Conservation (phyloP, 2,113 vertebrate species). For the Plotosus lineatus region DNA sequence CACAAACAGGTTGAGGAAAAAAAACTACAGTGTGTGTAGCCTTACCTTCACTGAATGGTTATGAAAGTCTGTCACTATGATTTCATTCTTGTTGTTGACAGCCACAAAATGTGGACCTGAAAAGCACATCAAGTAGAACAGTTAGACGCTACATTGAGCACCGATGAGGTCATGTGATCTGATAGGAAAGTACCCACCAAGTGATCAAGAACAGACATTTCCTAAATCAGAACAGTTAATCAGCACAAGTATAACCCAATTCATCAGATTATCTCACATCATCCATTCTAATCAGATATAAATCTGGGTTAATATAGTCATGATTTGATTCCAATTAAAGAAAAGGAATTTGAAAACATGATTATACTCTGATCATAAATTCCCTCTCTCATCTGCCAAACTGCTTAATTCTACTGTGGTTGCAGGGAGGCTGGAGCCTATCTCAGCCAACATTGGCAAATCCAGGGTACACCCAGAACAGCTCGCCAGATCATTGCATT, state of each 20-base stretch:
- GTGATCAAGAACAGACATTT: background rate
- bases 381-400: too few species aligned
- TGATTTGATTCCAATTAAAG: constrained; percentile 4
- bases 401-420: too few species aligned
- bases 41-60: constrained; percentile 97
- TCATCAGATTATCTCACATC: background rate
- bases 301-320: background rate
- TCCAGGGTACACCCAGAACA: too few species aligned
- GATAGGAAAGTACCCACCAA: background rate
- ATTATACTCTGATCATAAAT: background rate
- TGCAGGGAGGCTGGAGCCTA: too few species aligned
- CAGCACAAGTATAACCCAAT: background rate
- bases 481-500: too few species aligned
- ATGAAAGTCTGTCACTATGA: constrained; percentile 95
- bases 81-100: constrained; percentile 97
- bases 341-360: background rate
- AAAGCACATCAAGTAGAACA: background rate
- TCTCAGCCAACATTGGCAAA: too few species aligned
- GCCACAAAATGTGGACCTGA: constrained; percentile 95
- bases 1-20: background rate
- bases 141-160: constrained; percentile 1
- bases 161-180: constrained; percentile 6
- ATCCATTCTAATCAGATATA: background rate
- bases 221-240: constrained; percentile 1
- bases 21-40: background rate